Percentiles rank a stretch among this genome's conserved stretches.
Conservation (phyloP, 1,140 invertebrate species). For the Mercenaria mercenaria region DNA sequence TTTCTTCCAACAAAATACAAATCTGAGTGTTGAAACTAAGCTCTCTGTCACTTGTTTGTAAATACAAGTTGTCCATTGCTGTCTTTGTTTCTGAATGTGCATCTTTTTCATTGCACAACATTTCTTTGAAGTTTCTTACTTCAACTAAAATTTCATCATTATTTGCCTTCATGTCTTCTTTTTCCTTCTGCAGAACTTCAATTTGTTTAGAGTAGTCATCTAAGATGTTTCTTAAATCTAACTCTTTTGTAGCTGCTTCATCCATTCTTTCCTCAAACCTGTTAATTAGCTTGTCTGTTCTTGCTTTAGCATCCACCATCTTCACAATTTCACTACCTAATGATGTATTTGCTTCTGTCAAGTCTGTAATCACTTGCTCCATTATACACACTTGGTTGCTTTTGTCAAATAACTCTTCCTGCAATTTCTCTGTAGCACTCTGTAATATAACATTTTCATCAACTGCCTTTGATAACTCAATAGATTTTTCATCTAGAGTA, state of each 20-base stretch:
- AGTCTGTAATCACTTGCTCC: not conserved
- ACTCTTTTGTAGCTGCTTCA: conserved; percentile 46
- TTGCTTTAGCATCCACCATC: not conserved
- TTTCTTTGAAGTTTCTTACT: conserved; percentile 10
- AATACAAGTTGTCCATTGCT: conserved; percentile 44
- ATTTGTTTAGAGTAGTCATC: conserved; percentile 49
- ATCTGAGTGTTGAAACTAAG: not conserved
- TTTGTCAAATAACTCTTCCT: not conserved
- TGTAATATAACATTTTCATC: not conserved
- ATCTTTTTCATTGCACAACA: conserved; percentile 52
- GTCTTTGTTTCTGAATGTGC: conserved; percentile 51
- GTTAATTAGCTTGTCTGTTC: not conserved
- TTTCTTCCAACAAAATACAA: conserved; percentile 19
- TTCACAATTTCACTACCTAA: conserved; percentile 5
- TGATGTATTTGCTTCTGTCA: not conserved
- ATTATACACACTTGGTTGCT: not conserved
- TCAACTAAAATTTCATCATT: not conserved
- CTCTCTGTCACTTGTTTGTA: not conserved
- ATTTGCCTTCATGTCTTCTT: not conserved
- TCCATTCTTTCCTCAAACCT: conserved; percentile 47
- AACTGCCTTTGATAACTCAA: not conserved
- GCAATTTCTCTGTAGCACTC: not conserved
- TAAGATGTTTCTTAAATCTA: conserved; percentile 24
- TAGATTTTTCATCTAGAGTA: not conserved
- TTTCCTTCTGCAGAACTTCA: conserved; percentile 2